Conservation (phyloP, 1,140 invertebrate genomes). For the Stegodyphus mimosarum region DNA sequence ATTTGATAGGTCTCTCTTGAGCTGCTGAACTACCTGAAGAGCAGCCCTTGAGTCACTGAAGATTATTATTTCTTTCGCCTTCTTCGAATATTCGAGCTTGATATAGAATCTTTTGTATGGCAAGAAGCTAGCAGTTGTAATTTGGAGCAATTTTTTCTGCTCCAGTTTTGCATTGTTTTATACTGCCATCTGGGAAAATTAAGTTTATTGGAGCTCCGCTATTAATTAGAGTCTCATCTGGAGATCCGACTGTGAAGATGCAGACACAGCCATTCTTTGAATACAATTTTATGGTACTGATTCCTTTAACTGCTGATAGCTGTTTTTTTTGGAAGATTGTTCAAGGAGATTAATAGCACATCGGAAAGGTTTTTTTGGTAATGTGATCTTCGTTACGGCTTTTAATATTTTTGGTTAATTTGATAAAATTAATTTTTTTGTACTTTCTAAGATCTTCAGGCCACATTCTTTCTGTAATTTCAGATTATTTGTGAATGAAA, state of each 20-base stretch:
- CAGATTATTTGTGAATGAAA: neutral
- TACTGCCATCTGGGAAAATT: neutral
- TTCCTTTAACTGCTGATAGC: neutral
- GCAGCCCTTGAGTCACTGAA: conserved; percentile 3
- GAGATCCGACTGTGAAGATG: neutral
- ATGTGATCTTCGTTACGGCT: too few relatives aligned
- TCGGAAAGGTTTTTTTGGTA: too few relatives aligned
- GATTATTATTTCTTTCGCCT: neutral
- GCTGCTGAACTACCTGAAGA: neutral
- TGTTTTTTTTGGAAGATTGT: conserved; percentile 2
- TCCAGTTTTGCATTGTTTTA: neutral
- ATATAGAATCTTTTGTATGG: neutral
- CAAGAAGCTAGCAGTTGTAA: neutral
- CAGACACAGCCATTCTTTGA: neutral
- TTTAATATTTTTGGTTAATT: too few relatives aligned
- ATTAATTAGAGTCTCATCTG: neutral
- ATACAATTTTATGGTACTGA: neutral
- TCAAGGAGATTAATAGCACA: neutral
- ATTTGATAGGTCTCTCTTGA: neutral
- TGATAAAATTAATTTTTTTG: too few relatives aligned
- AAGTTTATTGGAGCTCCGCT: neutral
- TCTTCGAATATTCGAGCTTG: neutral
- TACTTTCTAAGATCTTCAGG: neutral
- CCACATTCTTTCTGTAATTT: neutral
- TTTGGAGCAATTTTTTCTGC: neutral